A percentile compares a stretch with the other conserved stretches of the same genome.
Evolutionary conservation across 2,888 invertebrate species (phyloP).

Genomic region (Ferdinandea cuprea): DNA sequence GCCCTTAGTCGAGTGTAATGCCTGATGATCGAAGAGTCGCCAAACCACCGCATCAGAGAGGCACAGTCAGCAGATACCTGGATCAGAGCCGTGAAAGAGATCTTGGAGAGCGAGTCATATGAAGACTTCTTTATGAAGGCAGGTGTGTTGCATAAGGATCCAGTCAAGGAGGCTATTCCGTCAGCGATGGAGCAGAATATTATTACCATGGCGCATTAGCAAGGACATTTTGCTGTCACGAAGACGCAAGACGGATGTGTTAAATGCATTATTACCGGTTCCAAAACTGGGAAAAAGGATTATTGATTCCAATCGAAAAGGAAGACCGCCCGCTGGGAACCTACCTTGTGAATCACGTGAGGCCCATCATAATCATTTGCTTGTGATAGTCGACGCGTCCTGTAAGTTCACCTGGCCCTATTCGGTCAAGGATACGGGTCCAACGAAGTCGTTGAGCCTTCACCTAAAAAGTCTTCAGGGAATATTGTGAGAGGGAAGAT

Average conservation of each 20-base stretch:
- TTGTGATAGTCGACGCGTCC: constrained; percentile 75
- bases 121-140: too few species aligned
- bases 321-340: constrained; percentile 76
- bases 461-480: constrained; percentile 78
- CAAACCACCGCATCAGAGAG: constrained; percentile 31
- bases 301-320: too few species aligned
- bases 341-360: constrained; percentile 77
- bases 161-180: constrained; percentile 75
- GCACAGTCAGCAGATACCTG: constrained; percentile 17
- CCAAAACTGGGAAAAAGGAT: constrained; percentile 76
- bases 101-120: constrained; percentile 23
- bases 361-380: too few species aligned
- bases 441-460: constrained; percentile 79
- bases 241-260: constrained; percentile 71
- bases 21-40: constrained; percentile 15
- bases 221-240: constrained; percentile 77
- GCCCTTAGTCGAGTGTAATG: constrained; percentile 5
- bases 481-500: constrained; percentile 77
- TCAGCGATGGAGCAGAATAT: constrained; percentile 78
- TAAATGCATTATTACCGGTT: constrained; percentile 33
- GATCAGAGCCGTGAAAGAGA: constrained; percentile 9
- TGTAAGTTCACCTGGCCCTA: constrained; percentile 79
- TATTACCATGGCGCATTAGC: constrained; percentile 78
- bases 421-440: constrained; percentile 76
- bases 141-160: constrained; percentile 25